A percentile compares a stretch with the other conserved stretches of the same genome.
phyloP scores from a whole-genome alignment of 1,140 invertebrate genomes.

The Potamilus streckersoni region DNA sequence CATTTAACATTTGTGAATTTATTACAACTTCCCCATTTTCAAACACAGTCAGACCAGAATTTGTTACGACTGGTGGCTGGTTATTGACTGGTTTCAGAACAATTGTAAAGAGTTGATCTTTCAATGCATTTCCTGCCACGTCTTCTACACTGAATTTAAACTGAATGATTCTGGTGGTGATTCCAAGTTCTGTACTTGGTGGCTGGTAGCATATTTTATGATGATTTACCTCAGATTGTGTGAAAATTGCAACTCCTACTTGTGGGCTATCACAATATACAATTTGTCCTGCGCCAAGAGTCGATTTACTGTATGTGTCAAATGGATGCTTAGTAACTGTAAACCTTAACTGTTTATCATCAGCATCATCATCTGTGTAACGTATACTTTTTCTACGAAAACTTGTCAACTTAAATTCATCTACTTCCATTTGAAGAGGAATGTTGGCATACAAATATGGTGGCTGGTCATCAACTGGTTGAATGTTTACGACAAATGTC shows the following conservation, averaged over 20 bases:
- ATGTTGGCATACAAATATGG: constrained; percentile 61
- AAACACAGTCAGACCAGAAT: constrained; percentile 55
- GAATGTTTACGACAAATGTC: constrained; percentile 61
- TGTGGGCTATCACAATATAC: constrained; percentile 61
- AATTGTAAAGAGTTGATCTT: constrained; percentile 63
- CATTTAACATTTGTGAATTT: constrained; percentile 57
- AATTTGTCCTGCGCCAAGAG: constrained; percentile 58
- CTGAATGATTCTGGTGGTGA: constrained; percentile 63
- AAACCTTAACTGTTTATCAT: constrained; percentile 58
- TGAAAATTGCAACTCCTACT: constrained; percentile 54
- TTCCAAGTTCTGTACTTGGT: constrained; percentile 62
- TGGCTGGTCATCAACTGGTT: constrained; percentile 66
- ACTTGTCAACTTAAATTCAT: constrained; percentile 62
- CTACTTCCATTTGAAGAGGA: constrained; percentile 60
- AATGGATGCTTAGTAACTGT: constrained; percentile 55
- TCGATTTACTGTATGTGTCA: constrained; percentile 61
- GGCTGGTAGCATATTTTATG: constrained; percentile 67
- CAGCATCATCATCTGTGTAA: constrained; percentile 64
- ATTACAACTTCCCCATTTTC: constrained; percentile 60
- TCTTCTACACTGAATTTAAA: constrained; percentile 66
- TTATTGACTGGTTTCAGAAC: constrained; percentile 65
- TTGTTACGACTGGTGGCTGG: constrained; percentile 63
- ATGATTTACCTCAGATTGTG: constrained; percentile 67
- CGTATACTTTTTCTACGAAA: constrained; percentile 60
- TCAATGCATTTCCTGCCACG: constrained; percentile 59